Evolutionary conservation across 2,113 vertebrate genomes (phyloP).

Genomic region (Crotalus tigris): DNA sequence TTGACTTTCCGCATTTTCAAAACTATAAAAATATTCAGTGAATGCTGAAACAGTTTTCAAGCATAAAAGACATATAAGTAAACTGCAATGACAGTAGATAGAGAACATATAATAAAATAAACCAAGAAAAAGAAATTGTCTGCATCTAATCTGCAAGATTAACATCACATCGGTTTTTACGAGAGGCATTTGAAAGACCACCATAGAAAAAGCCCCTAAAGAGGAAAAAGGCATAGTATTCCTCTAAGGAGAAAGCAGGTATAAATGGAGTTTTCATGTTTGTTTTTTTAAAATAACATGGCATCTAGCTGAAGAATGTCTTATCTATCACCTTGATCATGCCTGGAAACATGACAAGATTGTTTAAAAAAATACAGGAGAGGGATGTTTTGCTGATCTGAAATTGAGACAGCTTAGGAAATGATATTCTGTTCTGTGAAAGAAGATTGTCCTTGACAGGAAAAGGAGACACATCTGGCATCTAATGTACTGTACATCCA

Average conservation of each 20-base stretch:
- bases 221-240: background rate
- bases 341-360: background rate
- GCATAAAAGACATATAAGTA: background rate
- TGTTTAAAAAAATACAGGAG: background rate
- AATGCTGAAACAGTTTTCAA: background rate
- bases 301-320: background rate
- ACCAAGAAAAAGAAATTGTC: background rate
- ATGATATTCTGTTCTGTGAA: background rate
- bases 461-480: background rate
- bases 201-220: background rate
- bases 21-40: background rate
- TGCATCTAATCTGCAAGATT: background rate
- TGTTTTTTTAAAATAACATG: background rate
- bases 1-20: background rate
- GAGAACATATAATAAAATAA: background rate
- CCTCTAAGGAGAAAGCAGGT: background rate
- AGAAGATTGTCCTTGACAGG: background rate
- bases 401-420: background rate
- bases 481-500: background rate
- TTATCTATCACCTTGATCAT: background rate
- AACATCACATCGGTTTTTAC: background rate
- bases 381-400: background rate
- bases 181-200: background rate
- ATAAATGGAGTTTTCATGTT: background rate
- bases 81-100: background rate